Conservation (phyloP, 2,797 vertebrate genomes). For the Protonibea diacanthus region DNA sequence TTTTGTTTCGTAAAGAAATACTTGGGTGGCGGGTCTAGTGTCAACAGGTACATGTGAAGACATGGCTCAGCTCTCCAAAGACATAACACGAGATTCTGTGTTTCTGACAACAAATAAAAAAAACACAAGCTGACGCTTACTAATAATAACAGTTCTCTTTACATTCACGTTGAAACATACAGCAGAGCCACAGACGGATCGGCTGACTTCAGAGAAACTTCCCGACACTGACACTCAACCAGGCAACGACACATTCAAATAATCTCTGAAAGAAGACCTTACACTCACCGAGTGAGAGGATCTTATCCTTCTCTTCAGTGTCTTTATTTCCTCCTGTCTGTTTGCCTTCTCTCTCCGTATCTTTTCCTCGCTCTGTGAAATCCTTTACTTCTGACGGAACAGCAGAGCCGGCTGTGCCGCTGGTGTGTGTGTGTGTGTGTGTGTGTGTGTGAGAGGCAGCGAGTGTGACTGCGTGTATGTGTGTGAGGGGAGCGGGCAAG, state of each 20-base stretch:
- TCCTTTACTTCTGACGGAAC: slow-evolving; percentile 66
- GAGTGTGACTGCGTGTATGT: slow-evolving; percentile 7
- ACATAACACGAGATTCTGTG: slow-evolving; percentile 28
- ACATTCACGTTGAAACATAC: background rate
- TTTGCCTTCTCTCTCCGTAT: slow-evolving; percentile 24
- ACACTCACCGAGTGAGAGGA: slow-evolving; percentile 75
- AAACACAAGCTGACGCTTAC: slow-evolving; percentile 4
- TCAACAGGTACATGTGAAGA: slow-evolving; percentile 76
- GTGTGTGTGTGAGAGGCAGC: slow-evolving; percentile 31
- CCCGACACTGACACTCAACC: slow-evolving; percentile 36
- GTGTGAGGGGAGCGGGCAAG: slow-evolving; percentile 25
- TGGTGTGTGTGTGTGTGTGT: background rate
- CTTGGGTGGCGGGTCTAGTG: slow-evolving; percentile 58
- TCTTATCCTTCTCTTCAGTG: slow-evolving; percentile 35
- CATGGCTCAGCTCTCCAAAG: slow-evolving; percentile 34
- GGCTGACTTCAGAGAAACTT: slow-evolving; percentile 68
- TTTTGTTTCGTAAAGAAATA: slow-evolving; percentile 39
- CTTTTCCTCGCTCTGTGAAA: slow-evolving; percentile 48
- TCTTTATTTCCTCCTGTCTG: slow-evolving; percentile 37
- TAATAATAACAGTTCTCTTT: slow-evolving; percentile 7
- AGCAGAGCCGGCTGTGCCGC: slow-evolving; percentile 60
- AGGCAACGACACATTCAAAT: slow-evolving; percentile 49
- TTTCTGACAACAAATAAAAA: slow-evolving; percentile 24
- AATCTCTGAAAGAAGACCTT: slow-evolving; percentile 24
- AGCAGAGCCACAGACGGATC: slow-evolving; percentile 15